phyloP scores from a whole-genome alignment of 1,140 invertebrate species.

The Onthophagus taurus region DNA sequence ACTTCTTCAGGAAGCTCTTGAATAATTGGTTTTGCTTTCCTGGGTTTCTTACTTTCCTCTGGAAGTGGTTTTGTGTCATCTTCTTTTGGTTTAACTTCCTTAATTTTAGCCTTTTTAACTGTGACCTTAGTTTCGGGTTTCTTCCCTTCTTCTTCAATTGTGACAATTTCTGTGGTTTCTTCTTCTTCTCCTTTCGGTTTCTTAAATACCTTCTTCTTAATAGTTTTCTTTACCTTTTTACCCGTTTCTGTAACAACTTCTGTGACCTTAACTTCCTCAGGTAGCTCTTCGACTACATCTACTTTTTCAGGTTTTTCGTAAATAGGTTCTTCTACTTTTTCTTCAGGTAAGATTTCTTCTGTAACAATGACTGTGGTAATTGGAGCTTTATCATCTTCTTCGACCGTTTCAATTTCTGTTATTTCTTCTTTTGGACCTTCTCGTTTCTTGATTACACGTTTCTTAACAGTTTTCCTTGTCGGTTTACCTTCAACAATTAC shows the following conservation, averaged over 20 bases:
- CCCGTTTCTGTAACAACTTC: slow-evolving; percentile 37
- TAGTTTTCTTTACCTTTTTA: slow-evolving; percentile 23
- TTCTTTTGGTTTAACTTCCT: slow-evolving; percentile 23
- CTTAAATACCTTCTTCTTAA: slow-evolving; percentile 25
- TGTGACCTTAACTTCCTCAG: slow-evolving; percentile 26
- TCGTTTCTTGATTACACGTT: slow-evolving; percentile 26
- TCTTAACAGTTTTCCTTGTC: slow-evolving; percentile 27
- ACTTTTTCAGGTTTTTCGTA: slow-evolving; percentile 21
- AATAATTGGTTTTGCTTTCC: slow-evolving; percentile 13
- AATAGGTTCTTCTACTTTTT: slow-evolving; percentile 17
- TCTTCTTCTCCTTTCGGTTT: slow-evolving; percentile 8
- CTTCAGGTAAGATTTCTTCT: slow-evolving; percentile 29
- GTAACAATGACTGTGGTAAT: slow-evolving; percentile 35
- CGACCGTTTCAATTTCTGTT: slow-evolving; percentile 30
- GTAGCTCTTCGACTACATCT: slow-evolving; percentile 23
- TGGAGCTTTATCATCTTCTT: slow-evolving; percentile 34
- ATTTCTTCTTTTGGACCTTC: slow-evolving; percentile 31
- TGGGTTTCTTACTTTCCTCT: slow-evolving; percentile 8
- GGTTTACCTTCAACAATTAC: slow-evolving; percentile 29
- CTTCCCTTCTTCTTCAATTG: slow-evolving; percentile 41
- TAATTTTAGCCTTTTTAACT: slow-evolving; percentile 27
- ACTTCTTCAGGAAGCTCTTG: slow-evolving; percentile 37
- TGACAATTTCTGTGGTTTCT: slow-evolving; percentile 41
- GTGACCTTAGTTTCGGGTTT: slow-evolving; percentile 37
- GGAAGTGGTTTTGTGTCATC: slow-evolving; percentile 33